Conservation (phyloP, 2,797 vertebrate species). For the Forpus xanthops region DNA sequence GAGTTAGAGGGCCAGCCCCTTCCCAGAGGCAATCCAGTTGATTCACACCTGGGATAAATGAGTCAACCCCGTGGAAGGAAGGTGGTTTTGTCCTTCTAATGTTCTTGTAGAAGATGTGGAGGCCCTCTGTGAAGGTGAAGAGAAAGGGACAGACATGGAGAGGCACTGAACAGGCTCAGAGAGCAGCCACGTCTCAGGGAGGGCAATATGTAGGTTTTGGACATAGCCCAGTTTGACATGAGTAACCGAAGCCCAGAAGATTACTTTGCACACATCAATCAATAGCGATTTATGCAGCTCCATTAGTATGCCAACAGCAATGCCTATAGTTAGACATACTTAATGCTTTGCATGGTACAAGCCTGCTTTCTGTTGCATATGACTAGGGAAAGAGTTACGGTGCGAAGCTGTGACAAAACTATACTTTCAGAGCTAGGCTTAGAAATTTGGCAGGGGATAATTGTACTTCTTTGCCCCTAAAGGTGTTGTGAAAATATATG, state of each 20-base stretch:
- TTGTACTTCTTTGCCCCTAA: neutral
- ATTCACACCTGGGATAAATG: neutral
- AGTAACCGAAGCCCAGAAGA: neutral
- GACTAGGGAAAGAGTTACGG: neutral
- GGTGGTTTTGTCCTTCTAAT: neutral
- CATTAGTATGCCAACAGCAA: neutral
- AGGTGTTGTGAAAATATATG: neutral
- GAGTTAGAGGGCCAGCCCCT: neutral
- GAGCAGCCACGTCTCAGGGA: neutral
- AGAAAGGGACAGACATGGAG: neutral
- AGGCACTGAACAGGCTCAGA: neutral
- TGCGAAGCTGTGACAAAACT: neutral
- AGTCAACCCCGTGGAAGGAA: neutral
- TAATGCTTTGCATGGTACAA: neutral
- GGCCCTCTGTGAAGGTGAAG: neutral
- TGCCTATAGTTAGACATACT: neutral
- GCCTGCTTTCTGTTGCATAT: neutral
- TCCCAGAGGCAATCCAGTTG: fast-evolving
- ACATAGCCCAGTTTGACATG: neutral
- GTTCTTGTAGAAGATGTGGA: neutral
- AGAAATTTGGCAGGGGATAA: neutral
- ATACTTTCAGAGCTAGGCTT: neutral
- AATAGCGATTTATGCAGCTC: neutral
- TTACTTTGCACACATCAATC: neutral
- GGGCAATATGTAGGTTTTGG: neutral